These are phyloP conservation scores for Poeciliopsis infans DNA, from an alignment of 2,797 vertebrate genomes.

Conservation along the genomic window DNA sequence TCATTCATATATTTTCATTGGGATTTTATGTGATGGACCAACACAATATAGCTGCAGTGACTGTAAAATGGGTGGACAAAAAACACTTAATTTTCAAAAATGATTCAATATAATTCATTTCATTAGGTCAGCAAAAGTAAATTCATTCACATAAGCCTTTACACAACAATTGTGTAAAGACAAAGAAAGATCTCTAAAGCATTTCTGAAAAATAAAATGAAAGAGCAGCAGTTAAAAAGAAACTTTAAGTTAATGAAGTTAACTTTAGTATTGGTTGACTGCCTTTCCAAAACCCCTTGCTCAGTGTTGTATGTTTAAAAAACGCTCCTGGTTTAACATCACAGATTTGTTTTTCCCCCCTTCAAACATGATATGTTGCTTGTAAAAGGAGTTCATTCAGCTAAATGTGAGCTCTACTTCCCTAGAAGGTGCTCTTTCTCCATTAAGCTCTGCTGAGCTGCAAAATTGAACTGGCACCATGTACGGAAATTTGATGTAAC, in stretches of 20 bases:
- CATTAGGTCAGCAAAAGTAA: too few species aligned
- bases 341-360: background rate
- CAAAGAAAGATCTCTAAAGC: too few species aligned
- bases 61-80: background rate
- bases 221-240: too few species aligned
- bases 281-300: background rate
- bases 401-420: conserved; percentile 43
- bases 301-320: background rate
- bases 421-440: conserved; percentile 39
- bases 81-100: background rate
- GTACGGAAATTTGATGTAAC: conserved; percentile 73
- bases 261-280: background rate
- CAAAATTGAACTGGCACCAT: conserved; percentile 74
- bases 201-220: too few species aligned
- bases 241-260: too few species aligned
- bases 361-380: conserved; percentile 31
- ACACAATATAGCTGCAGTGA: background rate
- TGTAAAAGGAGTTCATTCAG: conserved; percentile 42
- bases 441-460: conserved; percentile 75
- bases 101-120: background rate
- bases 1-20: background rate
- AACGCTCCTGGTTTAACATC: background rate
- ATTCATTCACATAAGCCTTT: too few species aligned
- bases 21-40: background rate
- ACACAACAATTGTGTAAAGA: too few species aligned